Evolutionary conservation across 2,113 vertebrate species (phyloP), one percentile per base, ranked within the genome.

Genomic region (Ceyx melanurus): DNA sequence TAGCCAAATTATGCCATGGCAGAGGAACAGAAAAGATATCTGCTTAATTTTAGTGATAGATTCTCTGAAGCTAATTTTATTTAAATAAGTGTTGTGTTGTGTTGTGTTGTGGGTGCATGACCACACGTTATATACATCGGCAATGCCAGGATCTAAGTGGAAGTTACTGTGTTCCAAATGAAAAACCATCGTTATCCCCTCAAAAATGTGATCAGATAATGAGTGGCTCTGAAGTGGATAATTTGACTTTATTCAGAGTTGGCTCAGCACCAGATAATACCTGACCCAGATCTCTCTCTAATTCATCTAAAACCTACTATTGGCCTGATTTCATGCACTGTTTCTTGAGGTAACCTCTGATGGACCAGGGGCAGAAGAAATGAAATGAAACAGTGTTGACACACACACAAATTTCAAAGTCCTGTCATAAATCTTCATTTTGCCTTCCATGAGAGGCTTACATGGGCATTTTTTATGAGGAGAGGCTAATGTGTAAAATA

Each of bases 151-250:
- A 85, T 85, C 60, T 73, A 68, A 92, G 81, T 48, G 84, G 46
- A 94, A 75, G 60, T 92, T 91, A 67, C 77, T 15, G 6, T 58
- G 71, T 29, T 95, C 92, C 81, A 46, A 89, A 46, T 23, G 74
- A 85, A 94, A 96, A 94, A 89, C 81, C 84, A 73, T 96, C 94
- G 94, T 93, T 91, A 87, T 89, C 84, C 91, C 94, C 92, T 94
- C 89, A 37, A 56, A 92, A 87, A 80, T 77, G 86, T 77, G 89
- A 92, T 74, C 92, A 70, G 78, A 91, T 94, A 94, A 96, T 91
- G 81, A 73, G 66, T 10, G 1, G 71, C 74, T 93, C 91, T 89
- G 71, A 92, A 94, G 81, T 93, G 92, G 78, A 71, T 95, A 89
- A 96, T 95, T 93, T 87, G 58, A 66, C 74, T 96, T 96, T 28